phyloP scores from a whole-genome alignment of 2,113 vertebrate species.

The Centropus unirufus region DNA sequence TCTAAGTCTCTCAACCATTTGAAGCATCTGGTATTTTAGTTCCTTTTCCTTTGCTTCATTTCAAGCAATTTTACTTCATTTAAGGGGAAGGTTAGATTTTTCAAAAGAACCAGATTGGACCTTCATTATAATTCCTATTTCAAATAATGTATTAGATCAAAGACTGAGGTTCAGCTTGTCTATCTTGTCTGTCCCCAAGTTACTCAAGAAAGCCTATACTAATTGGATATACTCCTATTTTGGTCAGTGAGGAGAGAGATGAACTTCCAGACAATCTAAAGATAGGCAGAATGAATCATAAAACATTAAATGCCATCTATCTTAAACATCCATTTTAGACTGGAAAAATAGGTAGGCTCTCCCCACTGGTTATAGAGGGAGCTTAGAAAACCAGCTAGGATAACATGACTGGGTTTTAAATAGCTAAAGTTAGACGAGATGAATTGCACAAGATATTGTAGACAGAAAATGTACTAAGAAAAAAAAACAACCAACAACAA shows the following conservation, averaged over 20 bases:
- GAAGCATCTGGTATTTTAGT: neutral
- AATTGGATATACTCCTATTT: conserved; percentile 28
- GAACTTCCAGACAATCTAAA: conserved; percentile 37
- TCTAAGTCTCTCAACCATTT: neutral
- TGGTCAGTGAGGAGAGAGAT: neutral
- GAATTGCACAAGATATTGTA: neutral
- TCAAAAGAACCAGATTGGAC: neutral
- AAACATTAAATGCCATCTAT: conserved; percentile 49
- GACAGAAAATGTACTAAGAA: neutral
- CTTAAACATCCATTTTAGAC: conserved; percentile 35
- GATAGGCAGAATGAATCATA: conserved; percentile 46
- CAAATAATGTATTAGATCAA: neutral
- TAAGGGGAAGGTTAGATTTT: neutral
- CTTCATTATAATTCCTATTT: conserved; percentile 25
- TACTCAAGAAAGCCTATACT: conserved; percentile 21
- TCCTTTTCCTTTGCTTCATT: conserved; percentile 25
- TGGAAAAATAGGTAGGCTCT: neutral
- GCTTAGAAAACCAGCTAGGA: neutral
- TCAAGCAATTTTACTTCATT: conserved; percentile 15
- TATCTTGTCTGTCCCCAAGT: conserved; percentile 27
- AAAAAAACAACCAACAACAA: neutral
- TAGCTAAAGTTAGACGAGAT: neutral
- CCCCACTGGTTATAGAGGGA: neutral
- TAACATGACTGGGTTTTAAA: neutral
- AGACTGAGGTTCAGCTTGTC: conserved; percentile 30